These are phyloP conservation scores for Melanophora roralis DNA, from an alignment of 2,888 invertebrate genomes.

Conservation along the genomic window DNA sequence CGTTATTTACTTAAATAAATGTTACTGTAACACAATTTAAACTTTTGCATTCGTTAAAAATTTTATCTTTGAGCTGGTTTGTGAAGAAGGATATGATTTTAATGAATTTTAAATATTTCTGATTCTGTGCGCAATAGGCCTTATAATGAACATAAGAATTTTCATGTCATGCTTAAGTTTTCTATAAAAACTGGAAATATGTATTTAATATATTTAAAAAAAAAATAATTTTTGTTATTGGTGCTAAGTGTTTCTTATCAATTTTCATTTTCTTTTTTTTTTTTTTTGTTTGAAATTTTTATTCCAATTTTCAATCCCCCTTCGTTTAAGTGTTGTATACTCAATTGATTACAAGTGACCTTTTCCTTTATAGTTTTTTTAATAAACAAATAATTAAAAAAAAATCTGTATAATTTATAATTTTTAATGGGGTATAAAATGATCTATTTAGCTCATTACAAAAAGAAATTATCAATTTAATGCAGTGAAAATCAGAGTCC, in stretches of 20 bases:
- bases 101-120: no score
- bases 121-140: no score
- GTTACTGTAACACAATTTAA: no score
- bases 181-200: background rate
- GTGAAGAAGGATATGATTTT: no score
- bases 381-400: slow-evolving; percentile 62
- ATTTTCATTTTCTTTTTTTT: slow-evolving; percentile 23
- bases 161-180: no score
- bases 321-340: background rate
- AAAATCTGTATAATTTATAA: slow-evolving; percentile 50
- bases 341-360: slow-evolving; percentile 56
- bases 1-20: no score
- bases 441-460: slow-evolving; percentile 48
- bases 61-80: no score
- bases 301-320: background rate
- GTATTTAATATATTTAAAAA: no score
- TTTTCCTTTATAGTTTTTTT: slow-evolving; percentile 30
- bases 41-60: no score
- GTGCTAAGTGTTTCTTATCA: slow-evolving; percentile 44
- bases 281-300: slow-evolving; percentile 12
- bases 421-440: slow-evolving; percentile 61
- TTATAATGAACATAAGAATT: no score
- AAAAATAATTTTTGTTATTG: background rate
- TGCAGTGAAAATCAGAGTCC: background rate
- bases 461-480: slow-evolving; percentile 5